Evolutionary conservation across 2,797 vertebrate species (phyloP).

Genomic region (Nasua narica): DNA sequence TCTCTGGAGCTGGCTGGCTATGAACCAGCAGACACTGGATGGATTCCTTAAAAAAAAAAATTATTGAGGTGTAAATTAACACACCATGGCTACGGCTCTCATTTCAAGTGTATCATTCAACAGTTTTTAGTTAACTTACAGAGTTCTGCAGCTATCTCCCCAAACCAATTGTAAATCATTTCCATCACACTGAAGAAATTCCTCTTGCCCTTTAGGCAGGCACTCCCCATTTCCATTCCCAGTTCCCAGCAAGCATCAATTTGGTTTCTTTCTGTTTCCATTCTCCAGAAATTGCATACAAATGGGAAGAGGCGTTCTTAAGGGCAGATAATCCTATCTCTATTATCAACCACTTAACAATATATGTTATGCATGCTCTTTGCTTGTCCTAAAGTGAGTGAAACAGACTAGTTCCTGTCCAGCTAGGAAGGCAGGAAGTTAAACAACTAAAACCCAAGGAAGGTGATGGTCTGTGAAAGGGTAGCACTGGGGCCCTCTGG

Average conservation of each 20-base stretch:
- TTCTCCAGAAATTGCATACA: background rate
- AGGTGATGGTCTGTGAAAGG: background rate
- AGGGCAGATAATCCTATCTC: background rate
- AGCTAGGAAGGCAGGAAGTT: background rate
- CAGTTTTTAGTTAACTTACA: background rate
- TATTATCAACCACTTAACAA: too few relatives aligned
- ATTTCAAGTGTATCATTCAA: background rate
- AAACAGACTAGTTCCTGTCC: background rate
- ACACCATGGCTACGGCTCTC: background rate
- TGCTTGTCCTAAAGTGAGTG: background rate
- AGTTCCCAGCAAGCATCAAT: background rate
- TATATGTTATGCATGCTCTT: background rate
- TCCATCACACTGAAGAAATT: background rate
- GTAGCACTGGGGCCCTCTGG: background rate
- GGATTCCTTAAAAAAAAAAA: background rate
- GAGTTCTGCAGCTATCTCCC: background rate
- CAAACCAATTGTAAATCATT: background rate
- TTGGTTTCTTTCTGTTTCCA: background rate
- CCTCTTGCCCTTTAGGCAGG: background rate
- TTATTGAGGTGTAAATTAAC: background rate
- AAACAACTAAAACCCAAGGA: background rate
- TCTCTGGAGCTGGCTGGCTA: background rate
- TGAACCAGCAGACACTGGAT: background rate
- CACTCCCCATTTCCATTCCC: background rate
- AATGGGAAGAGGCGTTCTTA: background rate